Base-by-base conservation (phyloP, 2,797 vertebrate genomes). In the Artibeus jamaicensis region DNA sequence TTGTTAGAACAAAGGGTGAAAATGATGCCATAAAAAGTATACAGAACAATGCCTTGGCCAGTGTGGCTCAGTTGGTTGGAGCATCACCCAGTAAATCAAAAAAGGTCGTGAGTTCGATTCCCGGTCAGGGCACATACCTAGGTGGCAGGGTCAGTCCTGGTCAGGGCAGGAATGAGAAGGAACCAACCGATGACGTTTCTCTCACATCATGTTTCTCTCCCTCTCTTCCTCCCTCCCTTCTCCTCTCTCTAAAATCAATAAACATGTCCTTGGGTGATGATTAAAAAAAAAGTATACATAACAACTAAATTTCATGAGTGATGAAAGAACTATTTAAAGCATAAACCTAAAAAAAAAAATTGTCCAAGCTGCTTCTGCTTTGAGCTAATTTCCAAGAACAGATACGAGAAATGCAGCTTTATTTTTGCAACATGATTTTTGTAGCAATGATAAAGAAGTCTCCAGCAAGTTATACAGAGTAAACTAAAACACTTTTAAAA, bases 401-500 rank as follows among this genome's bases (percentile, higher is more conserved):
- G 84, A 89, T 42, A 73, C 32, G 73, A 74, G 73, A 96, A 85
- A 95, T 16, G 11, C 34, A 85, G 34, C 70, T 79, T 94, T 90
- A 95, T 86, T 83, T 44, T 93, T 84, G 65, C 37, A 93, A 37
- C 39, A 83, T 62, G 71, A 85, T 95, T 97, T 93, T 88, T 24
- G 37, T 8, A 81, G 67, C 15, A 90, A 53, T 22, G 44, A 65
- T 70, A 83, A 73, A 94, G 50, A 94, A 42, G 39, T 90, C 48
- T 90, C 62, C 55, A 89, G 29, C 71, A 92, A 78, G 73, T 42
- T 59, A 59, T 0, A 53, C 46, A 91, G 81, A 89, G 48, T 67
- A 70, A 65, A 59, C 34, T 85, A 84, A 93, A 65, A 42, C 29
- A 73, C 24, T 79, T 93, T 91, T 79, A 19, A 85, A 93, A 68